Conservation (phyloP, 2,797 vertebrate genomes). For the Gallinago nigripennis region DNA sequence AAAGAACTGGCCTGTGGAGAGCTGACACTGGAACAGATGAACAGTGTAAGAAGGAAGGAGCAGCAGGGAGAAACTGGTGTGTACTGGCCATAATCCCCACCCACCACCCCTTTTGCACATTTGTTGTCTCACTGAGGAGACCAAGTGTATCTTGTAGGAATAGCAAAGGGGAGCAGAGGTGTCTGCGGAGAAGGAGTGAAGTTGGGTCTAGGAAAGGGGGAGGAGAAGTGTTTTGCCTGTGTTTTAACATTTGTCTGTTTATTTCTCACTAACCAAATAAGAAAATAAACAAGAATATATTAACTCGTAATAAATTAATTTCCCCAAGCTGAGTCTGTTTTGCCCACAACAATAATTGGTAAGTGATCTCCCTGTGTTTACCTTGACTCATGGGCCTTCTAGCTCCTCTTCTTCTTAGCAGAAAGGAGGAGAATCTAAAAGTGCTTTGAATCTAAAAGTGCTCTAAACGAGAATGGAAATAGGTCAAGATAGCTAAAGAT, state of each 20-base stretch:
- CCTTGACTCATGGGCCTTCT: neutral
- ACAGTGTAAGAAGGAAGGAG: neutral
- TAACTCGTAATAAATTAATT: neutral
- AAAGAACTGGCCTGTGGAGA: neutral
- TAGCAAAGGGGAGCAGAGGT: neutral
- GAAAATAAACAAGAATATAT: neutral
- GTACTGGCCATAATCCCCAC: fast-evolving
- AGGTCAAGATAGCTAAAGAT: neutral
- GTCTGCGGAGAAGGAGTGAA: neutral
- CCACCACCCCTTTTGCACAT: fast-evolving
- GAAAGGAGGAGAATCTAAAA: neutral
- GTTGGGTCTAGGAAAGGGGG: neutral
- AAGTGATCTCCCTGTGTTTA: neutral
- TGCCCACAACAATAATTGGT: fast-evolving
- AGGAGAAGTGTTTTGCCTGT: neutral
- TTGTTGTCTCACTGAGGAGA: neutral
- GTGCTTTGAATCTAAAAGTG: neutral
- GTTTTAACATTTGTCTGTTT: neutral
- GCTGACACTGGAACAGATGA: neutral
- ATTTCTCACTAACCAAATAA: neutral
- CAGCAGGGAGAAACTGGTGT: neutral
- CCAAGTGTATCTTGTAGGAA: neutral
- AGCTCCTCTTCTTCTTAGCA: neutral
- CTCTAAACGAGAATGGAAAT: neutral
- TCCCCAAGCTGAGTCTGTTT: neutral